Conservation (phyloP, 1,140 invertebrate species). For the Conopomorpha cramerella region DNA sequence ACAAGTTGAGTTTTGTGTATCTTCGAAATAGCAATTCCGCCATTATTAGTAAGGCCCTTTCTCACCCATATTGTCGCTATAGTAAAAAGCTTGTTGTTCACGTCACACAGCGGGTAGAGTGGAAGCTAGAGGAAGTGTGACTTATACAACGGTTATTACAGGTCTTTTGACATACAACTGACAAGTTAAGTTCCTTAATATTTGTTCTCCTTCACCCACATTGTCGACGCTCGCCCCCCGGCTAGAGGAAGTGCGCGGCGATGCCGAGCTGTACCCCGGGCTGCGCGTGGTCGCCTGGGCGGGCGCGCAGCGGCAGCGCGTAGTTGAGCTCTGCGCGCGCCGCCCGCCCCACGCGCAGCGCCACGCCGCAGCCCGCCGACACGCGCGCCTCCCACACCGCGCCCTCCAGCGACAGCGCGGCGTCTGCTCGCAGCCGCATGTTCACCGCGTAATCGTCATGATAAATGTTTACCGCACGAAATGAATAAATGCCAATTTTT, state of each 20-base stretch:
- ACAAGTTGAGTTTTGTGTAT: not conserved
- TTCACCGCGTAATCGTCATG: too few species aligned
- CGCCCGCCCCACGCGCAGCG: conserved; percentile 74
- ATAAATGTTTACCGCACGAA: too few species aligned
- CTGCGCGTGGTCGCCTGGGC: conserved; percentile 60
- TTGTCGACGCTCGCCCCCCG: not conserved
- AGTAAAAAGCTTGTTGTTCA: too few species aligned
- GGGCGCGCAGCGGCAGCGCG: conserved; percentile 67
- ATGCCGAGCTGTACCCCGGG: conserved; percentile 74
- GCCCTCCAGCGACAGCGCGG: too few species aligned
- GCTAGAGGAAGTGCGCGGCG: conserved; percentile 69
- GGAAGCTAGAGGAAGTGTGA: not conserved
- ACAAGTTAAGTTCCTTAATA: too few species aligned
- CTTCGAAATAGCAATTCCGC: not conserved
- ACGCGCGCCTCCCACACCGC: conserved; percentile 54
- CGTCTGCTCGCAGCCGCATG: too few species aligned
- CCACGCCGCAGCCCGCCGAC: conserved; percentile 76
- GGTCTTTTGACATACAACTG: not conserved
- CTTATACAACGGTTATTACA: not conserved
- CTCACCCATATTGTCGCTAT: too few species aligned
- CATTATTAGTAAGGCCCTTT: too few species aligned
- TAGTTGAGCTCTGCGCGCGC: conserved; percentile 89
- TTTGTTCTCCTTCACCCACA: too few species aligned
- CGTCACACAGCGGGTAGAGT: too few species aligned
- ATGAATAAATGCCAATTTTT: too few species aligned